A percentile compares a stretch with the other conserved stretches of the same genome.
Evolutionary conservation across 2,113 vertebrate genomes (phyloP).

Genomic region (Apodemus sylvaticus): DNA sequence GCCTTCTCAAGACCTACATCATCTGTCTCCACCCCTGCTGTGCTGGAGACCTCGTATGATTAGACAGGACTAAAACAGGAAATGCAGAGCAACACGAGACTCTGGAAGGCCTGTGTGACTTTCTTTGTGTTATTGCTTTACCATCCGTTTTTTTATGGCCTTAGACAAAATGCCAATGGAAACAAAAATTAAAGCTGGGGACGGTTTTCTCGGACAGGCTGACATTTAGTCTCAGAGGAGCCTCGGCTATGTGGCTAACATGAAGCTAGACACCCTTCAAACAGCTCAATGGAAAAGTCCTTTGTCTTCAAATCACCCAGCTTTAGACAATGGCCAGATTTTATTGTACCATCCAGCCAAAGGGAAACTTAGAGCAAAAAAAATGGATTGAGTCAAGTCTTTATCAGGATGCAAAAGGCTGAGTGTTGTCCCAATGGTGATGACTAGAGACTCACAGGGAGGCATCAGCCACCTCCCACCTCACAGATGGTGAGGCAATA

Average conservation of each 20-base stretch:
- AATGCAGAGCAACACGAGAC: fast-evolving
- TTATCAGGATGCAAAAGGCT: too few species aligned
- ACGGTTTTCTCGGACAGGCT: background rate
- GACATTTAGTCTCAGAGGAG: background rate
- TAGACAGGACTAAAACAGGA: background rate
- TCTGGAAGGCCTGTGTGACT: background rate
- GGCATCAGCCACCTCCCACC: background rate
- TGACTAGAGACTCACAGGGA: background rate
- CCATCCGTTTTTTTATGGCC: background rate
- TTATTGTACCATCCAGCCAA: background rate
- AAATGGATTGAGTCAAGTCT: background rate
- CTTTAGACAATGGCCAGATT: background rate
- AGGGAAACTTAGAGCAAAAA: background rate
- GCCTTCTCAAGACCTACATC: too few species aligned
- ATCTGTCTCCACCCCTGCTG: background rate
- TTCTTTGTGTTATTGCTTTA: background rate
- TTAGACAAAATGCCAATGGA: background rate
- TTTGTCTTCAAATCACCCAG: background rate
- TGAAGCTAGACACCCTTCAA: background rate
- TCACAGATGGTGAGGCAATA: fast-evolving
- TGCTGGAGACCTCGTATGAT: background rate
- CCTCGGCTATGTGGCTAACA: fast-evolving
- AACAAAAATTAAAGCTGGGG: background rate
- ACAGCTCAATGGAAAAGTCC: background rate
- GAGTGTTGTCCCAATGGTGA: background rate